Conservation (phyloP, 2,888 invertebrate species). For the Ophion slaviceki region DNA sequence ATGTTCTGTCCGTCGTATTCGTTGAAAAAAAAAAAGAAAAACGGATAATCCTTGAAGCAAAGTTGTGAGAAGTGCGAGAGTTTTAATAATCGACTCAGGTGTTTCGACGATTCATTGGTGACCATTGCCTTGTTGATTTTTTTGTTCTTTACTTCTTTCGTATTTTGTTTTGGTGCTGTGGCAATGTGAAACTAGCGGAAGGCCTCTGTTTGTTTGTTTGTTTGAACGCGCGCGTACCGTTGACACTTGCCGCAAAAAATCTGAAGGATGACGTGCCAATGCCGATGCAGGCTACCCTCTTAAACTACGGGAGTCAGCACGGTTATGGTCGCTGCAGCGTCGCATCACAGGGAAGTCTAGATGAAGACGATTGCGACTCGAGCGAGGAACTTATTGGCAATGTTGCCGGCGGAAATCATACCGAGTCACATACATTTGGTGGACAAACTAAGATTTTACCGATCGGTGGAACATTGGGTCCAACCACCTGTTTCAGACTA, state of each 20-base stretch:
- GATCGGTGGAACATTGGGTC: constrained; percentile 77
- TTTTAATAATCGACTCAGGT: constrained; percentile 33
- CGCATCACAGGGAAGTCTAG: constrained; percentile 82
- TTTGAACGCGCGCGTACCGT: constrained; percentile 78
- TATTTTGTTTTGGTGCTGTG: constrained; percentile 74
- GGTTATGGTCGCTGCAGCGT: constrained; percentile 81
- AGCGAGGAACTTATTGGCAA: constrained; percentile 82
- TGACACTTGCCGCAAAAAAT: constrained; percentile 60
- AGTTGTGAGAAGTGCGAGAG: not conserved
- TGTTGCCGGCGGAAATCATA: constrained; percentile 78
- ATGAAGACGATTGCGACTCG: constrained; percentile 83
- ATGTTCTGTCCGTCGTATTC: not conserved
- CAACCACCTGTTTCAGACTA: constrained; percentile 90
- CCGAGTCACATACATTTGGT: constrained; percentile 75
- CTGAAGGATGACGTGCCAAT: constrained; percentile 79
- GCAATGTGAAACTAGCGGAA: constrained; percentile 81
- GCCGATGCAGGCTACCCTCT: constrained; percentile 80
- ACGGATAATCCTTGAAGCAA: not conserved
- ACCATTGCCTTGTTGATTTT: constrained; percentile 74
- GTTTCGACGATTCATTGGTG: constrained; percentile 59
- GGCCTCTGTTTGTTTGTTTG: constrained; percentile 82
- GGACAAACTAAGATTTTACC: constrained; percentile 79
- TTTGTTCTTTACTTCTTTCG: constrained; percentile 1
- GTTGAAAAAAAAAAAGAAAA: constrained; percentile 34
- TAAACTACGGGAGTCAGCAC: constrained; percentile 82